A percentile compares a stretch with the other conserved stretches of the same genome.
These are phyloP conservation scores for Himalopsyche japonica DNA, from an alignment of 2,888 invertebrate species.

Conservation along the genomic window DNA sequence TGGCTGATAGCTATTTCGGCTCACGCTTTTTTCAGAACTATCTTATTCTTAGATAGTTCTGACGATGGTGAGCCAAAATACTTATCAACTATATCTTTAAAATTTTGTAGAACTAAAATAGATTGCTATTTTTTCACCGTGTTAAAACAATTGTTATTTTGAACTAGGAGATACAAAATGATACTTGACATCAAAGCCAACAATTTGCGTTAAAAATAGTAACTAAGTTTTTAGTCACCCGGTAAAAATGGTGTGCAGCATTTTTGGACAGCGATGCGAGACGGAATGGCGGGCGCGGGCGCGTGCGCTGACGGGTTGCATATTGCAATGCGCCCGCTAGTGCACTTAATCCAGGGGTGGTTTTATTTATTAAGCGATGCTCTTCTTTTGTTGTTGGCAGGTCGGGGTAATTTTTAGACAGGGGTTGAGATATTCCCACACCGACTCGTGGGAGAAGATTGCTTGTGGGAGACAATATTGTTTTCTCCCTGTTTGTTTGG, in stretches of 20 bases:
- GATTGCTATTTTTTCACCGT: too few species aligned
- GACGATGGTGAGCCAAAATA: too few species aligned
- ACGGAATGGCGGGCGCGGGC: not conserved
- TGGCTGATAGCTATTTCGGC: too few species aligned
- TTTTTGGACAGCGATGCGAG: not conserved
- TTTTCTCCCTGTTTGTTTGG: conserved; percentile 6
- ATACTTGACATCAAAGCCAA: too few species aligned
- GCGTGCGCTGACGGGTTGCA: conserved; percentile 26
- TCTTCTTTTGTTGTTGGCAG: not conserved
- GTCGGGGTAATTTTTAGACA: not conserved
- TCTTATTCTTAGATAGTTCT: too few species aligned
- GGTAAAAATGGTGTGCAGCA: not conserved
- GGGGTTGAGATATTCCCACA: conserved; percentile 20
- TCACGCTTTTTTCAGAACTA: too few species aligned
- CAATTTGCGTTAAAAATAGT: not conserved
- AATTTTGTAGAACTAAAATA: too few species aligned
- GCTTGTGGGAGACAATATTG: conserved; percentile 22
- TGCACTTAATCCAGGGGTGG: conserved; percentile 7
- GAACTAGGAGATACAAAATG: too few species aligned
- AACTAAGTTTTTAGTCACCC: not conserved
- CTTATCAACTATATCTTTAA: too few species aligned
- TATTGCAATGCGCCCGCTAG: conserved; percentile 15
- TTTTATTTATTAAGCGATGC: conserved; percentile 12
- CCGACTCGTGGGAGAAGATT: conserved; percentile 23
- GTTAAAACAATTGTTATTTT: too few species aligned